phyloP scores from a whole-genome alignment of 2,113 vertebrate species.

The Bothrops jararaca region DNA sequence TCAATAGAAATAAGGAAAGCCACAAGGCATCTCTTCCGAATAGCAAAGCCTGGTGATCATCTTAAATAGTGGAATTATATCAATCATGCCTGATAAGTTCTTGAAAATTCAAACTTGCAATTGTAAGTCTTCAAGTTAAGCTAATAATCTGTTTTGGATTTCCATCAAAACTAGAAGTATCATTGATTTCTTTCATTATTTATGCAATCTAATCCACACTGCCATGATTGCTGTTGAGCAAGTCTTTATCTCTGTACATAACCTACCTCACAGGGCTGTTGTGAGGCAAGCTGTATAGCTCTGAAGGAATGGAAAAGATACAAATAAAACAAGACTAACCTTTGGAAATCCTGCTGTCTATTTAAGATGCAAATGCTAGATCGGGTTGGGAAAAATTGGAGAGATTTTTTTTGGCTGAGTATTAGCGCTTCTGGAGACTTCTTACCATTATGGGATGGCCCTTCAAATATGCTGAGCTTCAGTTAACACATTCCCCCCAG shows the following conservation, averaged over 20 bases:
- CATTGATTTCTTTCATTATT: not conserved
- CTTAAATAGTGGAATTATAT: not conserved
- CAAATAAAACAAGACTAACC: not conserved
- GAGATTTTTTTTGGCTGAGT: not conserved
- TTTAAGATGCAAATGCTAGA: not conserved
- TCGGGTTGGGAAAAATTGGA: not conserved
- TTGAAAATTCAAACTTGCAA: not conserved
- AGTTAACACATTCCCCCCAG: not conserved
- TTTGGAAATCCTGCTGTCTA: not conserved
- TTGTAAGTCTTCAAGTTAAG: not conserved
- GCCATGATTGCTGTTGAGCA: not conserved
- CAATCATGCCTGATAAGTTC: not conserved
- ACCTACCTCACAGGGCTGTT: not conserved
- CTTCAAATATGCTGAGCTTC: not conserved
- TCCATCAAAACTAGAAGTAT: not conserved
- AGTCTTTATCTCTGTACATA: not conserved
- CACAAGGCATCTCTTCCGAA: not conserved
- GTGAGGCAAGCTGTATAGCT: not conserved
- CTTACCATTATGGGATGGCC: not conserved
- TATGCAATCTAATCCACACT: not conserved
- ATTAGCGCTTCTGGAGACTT: not conserved
- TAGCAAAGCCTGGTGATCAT: not conserved
- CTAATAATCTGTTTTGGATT: not conserved
- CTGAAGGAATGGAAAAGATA: not conserved
- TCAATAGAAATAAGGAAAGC: not conserved